Evolutionary conservation across 1,140 invertebrate genomes (phyloP), one percentile per base, ranked within the genome.

Genomic region (Ips typographus): DNA sequence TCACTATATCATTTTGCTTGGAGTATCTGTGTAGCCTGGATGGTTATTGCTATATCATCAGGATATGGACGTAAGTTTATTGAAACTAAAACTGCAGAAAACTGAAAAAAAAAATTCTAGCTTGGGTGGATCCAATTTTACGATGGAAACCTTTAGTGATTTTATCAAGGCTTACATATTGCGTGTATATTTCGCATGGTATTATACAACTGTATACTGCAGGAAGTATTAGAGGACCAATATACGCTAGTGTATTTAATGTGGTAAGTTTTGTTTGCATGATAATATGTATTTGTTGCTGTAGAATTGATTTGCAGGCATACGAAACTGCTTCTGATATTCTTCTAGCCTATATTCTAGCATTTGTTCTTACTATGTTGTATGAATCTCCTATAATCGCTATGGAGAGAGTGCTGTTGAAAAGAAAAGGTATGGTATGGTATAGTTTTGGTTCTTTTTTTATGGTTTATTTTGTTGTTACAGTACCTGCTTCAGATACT

Each of bases 131-230:
- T 53, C 87, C 85, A 70, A 80, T 90, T 65, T 78, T 90, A 37
- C 85, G 83, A 3, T 90, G 87, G 87, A 82, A 85, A 74, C 84
- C 85, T 71, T 84, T 89, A 60, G 84, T 86, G 2, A 86, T 88
- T 36, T 80, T 91, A 47, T 86, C 87, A 63, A 83, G 88, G 70
- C 79, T 91, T 59, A 87, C 87, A n/a, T 91, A 89, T 76, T 88
- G 87, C 65, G 89, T 89, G 56, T 91, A 90, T 77, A 83, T 91
- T 40, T 85, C 89, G 4, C 90, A 91, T 76, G 89, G 89, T 4
- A 80, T 88, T 22, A 83, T 90, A 1, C 88, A 89, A 77, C 78
- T 90, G 59, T 85, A 88, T 77, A 83, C 83, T 55, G 79, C 84
- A 4, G 84, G 85, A 8, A 85, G 84, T 63, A 75, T 86, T 58